These are phyloP conservation scores for Amyelois transitella DNA, from an alignment of 1,140 invertebrate species.

Conservation along the genomic window DNA sequence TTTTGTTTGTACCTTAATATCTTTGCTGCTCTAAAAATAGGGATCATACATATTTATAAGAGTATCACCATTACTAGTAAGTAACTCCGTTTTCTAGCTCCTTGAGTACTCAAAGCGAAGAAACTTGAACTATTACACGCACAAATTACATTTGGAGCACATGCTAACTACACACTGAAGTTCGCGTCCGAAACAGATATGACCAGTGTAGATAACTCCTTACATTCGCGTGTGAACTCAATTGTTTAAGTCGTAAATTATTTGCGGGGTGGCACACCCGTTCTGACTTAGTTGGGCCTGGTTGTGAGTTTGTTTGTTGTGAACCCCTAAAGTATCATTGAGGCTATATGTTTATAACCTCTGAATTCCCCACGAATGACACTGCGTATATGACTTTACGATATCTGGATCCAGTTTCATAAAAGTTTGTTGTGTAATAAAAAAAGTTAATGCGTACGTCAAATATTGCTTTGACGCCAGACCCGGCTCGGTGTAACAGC, in stretches of 20 bases:
- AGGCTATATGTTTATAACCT: conserved; percentile 19
- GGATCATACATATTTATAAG: not conserved
- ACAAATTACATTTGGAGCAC: conserved; percentile 32
- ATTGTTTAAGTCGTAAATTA: conserved; percentile 60
- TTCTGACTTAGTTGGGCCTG: conserved; percentile 34
- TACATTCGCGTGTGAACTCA: conserved; percentile 40
- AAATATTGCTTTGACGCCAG: conserved; percentile 2
- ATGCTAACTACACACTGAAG: conserved; percentile 36
- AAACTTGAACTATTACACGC: conserved; percentile 28
- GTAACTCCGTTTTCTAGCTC: conserved; percentile 14
- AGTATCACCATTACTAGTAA: conserved; percentile 3
- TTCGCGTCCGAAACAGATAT: conserved; percentile 57
- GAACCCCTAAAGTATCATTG: conserved; percentile 33
- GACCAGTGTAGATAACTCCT: conserved; percentile 42
- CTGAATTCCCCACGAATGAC: not conserved
- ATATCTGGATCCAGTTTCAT: not conserved
- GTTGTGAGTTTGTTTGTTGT: conserved; percentile 43
- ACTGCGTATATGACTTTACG: not conserved
- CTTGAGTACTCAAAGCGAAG: conserved; percentile 19
- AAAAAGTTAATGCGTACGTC: conserved; percentile 2
- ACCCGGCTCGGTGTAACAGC: not conserved
- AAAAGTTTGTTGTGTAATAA: conserved; percentile 6
- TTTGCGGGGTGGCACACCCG: conserved; percentile 47
- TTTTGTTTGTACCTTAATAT: not conserved
- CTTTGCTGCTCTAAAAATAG: not conserved